These are phyloP conservation scores for Pachyrhynchus sulphureomaculatus DNA, from an alignment of 1,140 invertebrate genomes.

Conservation along the genomic window DNA sequence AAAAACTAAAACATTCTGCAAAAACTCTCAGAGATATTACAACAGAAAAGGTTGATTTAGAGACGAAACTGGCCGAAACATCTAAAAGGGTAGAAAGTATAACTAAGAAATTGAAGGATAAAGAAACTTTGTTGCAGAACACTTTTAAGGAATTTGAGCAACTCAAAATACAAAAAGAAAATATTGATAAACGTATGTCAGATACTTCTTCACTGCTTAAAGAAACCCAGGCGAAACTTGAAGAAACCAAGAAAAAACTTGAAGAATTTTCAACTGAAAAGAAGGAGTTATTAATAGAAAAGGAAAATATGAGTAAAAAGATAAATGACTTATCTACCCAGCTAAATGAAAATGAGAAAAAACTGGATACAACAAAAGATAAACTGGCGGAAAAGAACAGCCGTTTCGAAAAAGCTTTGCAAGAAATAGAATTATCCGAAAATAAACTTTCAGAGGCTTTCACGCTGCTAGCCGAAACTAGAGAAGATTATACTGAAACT, in stretches of 20 bases:
- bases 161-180: not conserved
- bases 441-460: slow-evolving; percentile 12
- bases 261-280: not conserved
- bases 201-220: not conserved
- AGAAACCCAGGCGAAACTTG: not conserved
- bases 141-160: not conserved
- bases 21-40: not conserved
- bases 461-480: slow-evolving; percentile 5
- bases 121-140: not conserved
- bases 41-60: not conserved
- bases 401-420: not conserved
- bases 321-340: not conserved
- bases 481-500: not conserved
- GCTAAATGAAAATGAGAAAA: not conserved
- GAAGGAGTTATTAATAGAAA: not conserved
- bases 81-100: not conserved
- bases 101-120: not conserved
- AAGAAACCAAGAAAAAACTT: not conserved
- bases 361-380: not conserved
- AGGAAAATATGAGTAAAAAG: not conserved
- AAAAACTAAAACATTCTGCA: not conserved
- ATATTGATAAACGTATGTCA: not conserved
- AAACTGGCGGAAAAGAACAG: too few species aligned
- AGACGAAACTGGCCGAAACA: not conserved
- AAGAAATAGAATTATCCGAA: slow-evolving; percentile 8